A percentile compares a stretch with the other conserved stretches of the same genome.
Evolutionary conservation across 2,888 invertebrate species (phyloP).

Genomic region (Eudemis profundana): DNA sequence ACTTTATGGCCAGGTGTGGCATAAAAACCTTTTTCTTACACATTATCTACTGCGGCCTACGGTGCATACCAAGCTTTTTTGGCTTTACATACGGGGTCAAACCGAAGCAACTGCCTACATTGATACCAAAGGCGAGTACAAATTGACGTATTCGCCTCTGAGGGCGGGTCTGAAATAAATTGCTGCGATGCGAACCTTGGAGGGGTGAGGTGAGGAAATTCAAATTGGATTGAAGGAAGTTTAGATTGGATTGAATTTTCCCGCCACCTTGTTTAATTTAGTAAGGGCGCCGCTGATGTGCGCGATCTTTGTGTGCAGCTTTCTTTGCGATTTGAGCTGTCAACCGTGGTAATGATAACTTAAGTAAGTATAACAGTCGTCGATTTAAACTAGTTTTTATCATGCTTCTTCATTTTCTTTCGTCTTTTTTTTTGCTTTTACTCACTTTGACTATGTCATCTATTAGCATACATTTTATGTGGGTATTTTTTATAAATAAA

Average conservation of each 20-base stretch:
- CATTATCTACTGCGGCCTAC: no score
- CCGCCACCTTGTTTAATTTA: slow-evolving; percentile 82
- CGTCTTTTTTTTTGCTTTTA: no score
- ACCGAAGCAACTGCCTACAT: slow-evolving; percentile 33
- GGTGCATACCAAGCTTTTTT: background rate
- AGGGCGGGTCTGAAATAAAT: slow-evolving; percentile 60
- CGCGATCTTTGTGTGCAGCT: slow-evolving; percentile 44
- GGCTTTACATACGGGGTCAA: background rate
- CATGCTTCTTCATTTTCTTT: no score
- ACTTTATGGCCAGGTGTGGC: no score
- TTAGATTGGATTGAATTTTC: slow-evolving; percentile 83
- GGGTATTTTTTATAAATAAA: no score
- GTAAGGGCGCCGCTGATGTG: slow-evolving; percentile 61
- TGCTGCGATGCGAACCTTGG: slow-evolving; percentile 54
- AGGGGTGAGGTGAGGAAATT: slow-evolving; percentile 66
- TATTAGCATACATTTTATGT: no score
- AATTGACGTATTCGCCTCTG: slow-evolving; percentile 47
- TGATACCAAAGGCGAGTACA: slow-evolving; percentile 38
- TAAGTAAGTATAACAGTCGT: no score
- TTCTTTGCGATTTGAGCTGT: slow-evolving; percentile 18
- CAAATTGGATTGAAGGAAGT: slow-evolving; percentile 83
- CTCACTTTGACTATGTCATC: no score
- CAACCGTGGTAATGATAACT: no score
- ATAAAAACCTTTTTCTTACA: no score
- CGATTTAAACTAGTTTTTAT: no score